Evolutionary conservation across 2,888 invertebrate genomes (phyloP).

Genomic region (Coleophora flavipennella): DNA sequence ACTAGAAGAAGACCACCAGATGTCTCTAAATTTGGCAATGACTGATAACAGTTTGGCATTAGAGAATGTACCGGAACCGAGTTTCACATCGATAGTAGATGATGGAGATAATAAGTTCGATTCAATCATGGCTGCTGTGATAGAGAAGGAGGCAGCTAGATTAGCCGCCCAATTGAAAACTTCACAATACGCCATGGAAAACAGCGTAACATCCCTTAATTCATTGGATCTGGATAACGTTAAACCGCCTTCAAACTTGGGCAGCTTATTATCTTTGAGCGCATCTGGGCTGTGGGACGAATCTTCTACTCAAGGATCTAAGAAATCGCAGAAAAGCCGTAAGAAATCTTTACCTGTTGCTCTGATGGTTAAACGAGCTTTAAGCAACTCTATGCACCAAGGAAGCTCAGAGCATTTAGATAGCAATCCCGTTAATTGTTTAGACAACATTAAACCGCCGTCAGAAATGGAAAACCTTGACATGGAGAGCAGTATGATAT

Average conservation of each 20-base stretch:
- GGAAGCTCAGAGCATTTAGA: conserved; percentile 77
- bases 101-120: conserved; percentile 67
- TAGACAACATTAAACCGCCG: conserved; percentile 88
- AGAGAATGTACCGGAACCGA: conserved; percentile 43
- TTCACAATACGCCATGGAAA: conserved; percentile 58
- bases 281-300: conserved; percentile 69
- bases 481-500: conserved; percentile 86
- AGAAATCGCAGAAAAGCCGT: conserved; percentile 56
- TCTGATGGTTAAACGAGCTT: conserved; percentile 79
- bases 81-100: conserved; percentile 52
- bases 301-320: conserved; percentile 31
- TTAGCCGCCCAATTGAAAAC: conserved; percentile 62
- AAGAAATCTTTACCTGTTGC: conserved; percentile 82
- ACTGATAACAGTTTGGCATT: conserved; percentile 17
- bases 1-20: conserved; percentile 34
- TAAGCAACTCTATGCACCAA: conserved; percentile 70
- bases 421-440: conserved; percentile 73
- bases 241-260: conserved; percentile 84
- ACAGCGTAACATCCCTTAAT: conserved; percentile 73
- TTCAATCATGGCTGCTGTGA: conserved; percentile 80
- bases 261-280: conserved; percentile 74
- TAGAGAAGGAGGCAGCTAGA: conserved; percentile 83
- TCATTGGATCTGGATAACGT: conserved; percentile 81
- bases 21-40: conserved; percentile 18
- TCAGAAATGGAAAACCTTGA: conserved; percentile 86